phyloP scores from a whole-genome alignment of 1,140 invertebrate species.

The Drosophila parabipectinata region DNA sequence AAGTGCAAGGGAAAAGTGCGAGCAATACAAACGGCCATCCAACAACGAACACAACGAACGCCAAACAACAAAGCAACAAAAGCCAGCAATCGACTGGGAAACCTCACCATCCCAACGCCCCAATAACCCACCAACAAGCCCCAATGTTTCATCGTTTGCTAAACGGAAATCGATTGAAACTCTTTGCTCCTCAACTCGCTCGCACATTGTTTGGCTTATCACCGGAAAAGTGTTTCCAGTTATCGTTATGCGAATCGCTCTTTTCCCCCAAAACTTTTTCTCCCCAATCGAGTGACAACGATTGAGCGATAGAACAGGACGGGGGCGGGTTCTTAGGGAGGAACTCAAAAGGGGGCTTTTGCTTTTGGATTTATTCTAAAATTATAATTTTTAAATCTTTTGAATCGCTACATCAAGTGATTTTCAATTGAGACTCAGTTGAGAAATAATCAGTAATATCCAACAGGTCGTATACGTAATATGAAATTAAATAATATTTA shows the following conservation, averaged over 20 bases:
- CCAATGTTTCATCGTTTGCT: constrained; percentile 65
- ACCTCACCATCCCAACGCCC: not conserved
- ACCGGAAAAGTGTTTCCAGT: constrained; percentile 40
- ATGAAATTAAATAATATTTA: too few relatives aligned
- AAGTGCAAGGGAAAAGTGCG: constrained; percentile 53
- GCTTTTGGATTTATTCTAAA: not conserved
- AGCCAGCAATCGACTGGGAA: constrained; percentile 50
- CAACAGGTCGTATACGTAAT: not conserved
- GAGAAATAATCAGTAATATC: too few relatives aligned
- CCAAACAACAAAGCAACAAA: constrained; percentile 11
- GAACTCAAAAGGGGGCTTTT: too few relatives aligned
- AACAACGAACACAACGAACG: constrained; percentile 11
- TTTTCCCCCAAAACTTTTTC: constrained; percentile 21
- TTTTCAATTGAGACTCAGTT: not conserved
- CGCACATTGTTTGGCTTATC: constrained; percentile 54
- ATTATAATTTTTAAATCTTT: not conserved
- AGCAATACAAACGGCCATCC: constrained; percentile 31
- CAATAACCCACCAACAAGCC: not conserved
- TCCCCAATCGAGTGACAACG: constrained; percentile 8
- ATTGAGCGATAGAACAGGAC: constrained; percentile 26
- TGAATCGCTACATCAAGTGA: not conserved
- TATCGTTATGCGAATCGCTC: constrained; percentile 42
- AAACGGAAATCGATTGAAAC: constrained; percentile 76
- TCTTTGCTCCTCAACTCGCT: constrained; percentile 40
- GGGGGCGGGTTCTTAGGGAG: not conserved